phyloP scores from a whole-genome alignment of 1,140 invertebrate species.

The Scaptomyza montana region DNA sequence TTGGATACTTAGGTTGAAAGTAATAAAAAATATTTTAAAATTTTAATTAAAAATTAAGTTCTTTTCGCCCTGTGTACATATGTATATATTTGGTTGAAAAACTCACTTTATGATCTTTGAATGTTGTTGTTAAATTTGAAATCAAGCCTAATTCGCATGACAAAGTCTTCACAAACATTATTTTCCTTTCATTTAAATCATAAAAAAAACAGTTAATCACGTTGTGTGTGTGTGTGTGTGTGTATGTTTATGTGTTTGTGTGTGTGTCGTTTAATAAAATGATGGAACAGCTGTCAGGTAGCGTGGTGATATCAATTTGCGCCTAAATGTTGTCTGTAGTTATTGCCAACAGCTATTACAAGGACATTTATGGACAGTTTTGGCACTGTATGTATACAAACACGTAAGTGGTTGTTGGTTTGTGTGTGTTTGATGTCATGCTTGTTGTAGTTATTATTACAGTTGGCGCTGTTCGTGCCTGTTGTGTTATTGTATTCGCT shows the following conservation, averaged over 20 bases:
- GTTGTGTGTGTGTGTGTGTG: not conserved
- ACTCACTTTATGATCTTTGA: no score
- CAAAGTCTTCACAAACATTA: no score
- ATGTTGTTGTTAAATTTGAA: no score
- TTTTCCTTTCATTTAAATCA: not conserved
- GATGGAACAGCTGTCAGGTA: not conserved
- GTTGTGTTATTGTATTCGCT: not conserved
- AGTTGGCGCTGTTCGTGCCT: not conserved
- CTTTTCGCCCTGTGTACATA: no score
- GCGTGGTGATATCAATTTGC: not conserved
- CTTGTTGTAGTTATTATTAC: not conserved
- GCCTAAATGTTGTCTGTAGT: not conserved
- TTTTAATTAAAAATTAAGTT: no score
- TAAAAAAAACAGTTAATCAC: not conserved
- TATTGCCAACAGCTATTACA: slow-evolving; percentile 3
- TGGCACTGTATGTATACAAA: not conserved
- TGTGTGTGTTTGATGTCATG: not conserved
- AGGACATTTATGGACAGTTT: not conserved
- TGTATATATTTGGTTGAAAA: no score
- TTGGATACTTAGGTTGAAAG: no score
- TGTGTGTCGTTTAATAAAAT: not conserved
- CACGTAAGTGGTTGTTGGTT: not conserved
- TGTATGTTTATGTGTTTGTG: not conserved
- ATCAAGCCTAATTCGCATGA: no score
- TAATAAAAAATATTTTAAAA: no score